These are phyloP conservation scores for Spodoptera exigua DNA, from an alignment of 2,888 invertebrate species.

Conservation along the genomic window DNA sequence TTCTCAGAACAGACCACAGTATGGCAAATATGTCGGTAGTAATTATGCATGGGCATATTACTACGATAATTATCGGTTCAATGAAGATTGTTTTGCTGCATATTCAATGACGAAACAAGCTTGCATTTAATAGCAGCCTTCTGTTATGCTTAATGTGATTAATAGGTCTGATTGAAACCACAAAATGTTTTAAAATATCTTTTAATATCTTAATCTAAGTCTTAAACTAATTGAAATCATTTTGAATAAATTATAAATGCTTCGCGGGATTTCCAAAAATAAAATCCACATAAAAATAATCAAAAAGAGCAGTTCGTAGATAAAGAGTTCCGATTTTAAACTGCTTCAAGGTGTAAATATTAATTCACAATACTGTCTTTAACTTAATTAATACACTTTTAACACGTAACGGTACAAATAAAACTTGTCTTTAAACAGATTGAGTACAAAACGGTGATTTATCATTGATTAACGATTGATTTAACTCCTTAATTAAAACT, in stretches of 20 bases:
- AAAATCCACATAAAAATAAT: background rate
- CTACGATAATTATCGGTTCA: slow-evolving; percentile 55
- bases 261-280: background rate
- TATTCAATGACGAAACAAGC: slow-evolving; percentile 34
- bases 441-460: slow-evolving; percentile 1
- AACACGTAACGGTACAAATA: slow-evolving; percentile 19
- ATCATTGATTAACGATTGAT: slow-evolving; percentile 5
- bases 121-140: slow-evolving; percentile 24
- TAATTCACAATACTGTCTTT: background rate
- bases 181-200: slow-evolving; percentile 2
- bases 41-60: slow-evolving; percentile 59
- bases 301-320: background rate
- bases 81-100: slow-evolving; percentile 55
- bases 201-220: slow-evolving; percentile 30
- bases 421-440: slow-evolving; percentile 13
- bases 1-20: slow-evolving; percentile 54
- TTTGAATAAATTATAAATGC: slow-evolving; percentile 22
- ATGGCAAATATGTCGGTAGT: slow-evolving; percentile 61
- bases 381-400: slow-evolving; percentile 5
- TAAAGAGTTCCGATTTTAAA: background rate
- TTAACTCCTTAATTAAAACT: background rate
- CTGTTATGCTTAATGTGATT: slow-evolving; percentile 2
- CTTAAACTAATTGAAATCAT: slow-evolving; percentile 18
- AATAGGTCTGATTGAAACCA: slow-evolving; percentile 21
- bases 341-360: background rate